Base-by-base conservation (phyloP, 2,797 vertebrate species). In the Meda fulgida region DNA sequence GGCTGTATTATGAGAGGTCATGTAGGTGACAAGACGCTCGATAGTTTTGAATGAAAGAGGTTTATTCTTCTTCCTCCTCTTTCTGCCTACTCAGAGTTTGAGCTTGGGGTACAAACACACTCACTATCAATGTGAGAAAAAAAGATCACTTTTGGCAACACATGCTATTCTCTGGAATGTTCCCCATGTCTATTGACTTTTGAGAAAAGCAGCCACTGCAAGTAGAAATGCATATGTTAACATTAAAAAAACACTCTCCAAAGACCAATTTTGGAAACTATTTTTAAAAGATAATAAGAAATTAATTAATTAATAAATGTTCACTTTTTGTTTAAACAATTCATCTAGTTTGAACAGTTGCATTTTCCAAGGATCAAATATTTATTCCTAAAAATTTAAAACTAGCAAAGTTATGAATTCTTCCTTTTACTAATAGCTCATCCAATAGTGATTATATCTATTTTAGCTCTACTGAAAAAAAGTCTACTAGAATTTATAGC, bases 21-120 rank as follows among this genome's bases (percentile, higher is more conserved):
- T 65, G 43, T 23, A 34, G 63, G 63, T 69, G 78, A 69, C 29
- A 53, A 53, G 31, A 80, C 5, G 89, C 78, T 87, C 76, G 84
- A 90, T 63, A 87, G 91, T 88, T 78, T 63, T 58, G 82, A 66
- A 94, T 95, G 94, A 95, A 95, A 92, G 85, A 93, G 90, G 82
- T 89, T 92, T 90, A 95, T 95, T 95, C 92, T 95, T 95, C 92
- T 75, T 91, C 80, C 91, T 89, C 89, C 78, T 80, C 79, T 78
- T 66, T 84, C 84, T 78, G 85, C 87, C 93, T 92, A 51, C 81
- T 38, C 58, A 83, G 31, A 67, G 71, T 89, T 90, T 92, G 87
- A 90, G 91, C 86, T 92, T 10, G 85, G 88, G 85, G 89, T 86
- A 88, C 89, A 88, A 86, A 83, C 72, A 89, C 85, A 84, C 92